phyloP scores from a whole-genome alignment of 2,797 vertebrate species.

The Acanthurus tractus region DNA sequence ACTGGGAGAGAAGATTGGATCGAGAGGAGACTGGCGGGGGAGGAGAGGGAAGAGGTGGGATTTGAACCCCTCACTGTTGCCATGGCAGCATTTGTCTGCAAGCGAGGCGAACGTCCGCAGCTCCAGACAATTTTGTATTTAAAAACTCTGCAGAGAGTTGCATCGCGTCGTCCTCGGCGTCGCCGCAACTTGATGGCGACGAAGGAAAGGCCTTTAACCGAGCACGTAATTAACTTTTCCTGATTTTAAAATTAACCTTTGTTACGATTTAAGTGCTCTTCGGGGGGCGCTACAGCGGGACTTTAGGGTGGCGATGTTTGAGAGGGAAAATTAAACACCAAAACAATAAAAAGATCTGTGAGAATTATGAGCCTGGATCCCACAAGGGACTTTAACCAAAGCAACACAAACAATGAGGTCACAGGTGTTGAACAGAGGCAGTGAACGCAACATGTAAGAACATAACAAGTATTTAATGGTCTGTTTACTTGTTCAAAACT shows the following conservation, averaged over 20 bases:
- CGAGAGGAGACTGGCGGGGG: constrained; percentile 38
- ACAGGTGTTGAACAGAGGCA: constrained; percentile 22
- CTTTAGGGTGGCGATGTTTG: constrained; percentile 14
- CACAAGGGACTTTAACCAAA: constrained; percentile 16
- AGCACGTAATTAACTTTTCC: constrained; percentile 48
- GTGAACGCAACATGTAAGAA: too few species aligned
- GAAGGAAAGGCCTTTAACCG: constrained; percentile 7
- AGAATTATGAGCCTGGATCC: constrained; percentile 30
- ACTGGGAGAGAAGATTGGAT: constrained; percentile 73
- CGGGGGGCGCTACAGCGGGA: background rate
- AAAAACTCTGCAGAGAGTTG: constrained; percentile 17
- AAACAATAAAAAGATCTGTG: constrained; percentile 14
- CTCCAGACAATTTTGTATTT: constrained; percentile 7
- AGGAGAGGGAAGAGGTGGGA: constrained; percentile 53
- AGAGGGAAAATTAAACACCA: constrained; percentile 27
- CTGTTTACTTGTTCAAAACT: too few species aligned
- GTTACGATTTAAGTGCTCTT: constrained; percentile 9
- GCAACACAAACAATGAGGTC: constrained; percentile 19
- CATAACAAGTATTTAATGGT: too few species aligned
- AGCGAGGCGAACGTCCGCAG: constrained; percentile 32
- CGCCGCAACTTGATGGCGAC: background rate
- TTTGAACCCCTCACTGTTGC: constrained; percentile 76
- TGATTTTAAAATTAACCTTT: constrained; percentile 54
- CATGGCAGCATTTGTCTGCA: constrained; percentile 64
- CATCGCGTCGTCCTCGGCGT: background rate